Conservation (phyloP, 2,113 vertebrate species). For the Peromyscus leucopus region DNA sequence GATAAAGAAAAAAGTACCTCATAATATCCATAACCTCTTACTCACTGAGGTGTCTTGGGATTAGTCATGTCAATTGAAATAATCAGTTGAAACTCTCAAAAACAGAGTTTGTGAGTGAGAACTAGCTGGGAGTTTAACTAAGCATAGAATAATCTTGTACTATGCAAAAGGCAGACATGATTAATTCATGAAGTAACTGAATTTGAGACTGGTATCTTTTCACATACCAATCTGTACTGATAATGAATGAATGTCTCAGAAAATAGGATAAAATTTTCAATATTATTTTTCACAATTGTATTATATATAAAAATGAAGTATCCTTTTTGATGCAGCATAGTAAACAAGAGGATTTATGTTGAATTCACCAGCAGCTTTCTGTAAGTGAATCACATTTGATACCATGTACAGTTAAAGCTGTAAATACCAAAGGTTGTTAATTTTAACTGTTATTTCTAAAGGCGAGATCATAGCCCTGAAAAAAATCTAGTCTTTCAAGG, state of each 20-base stretch:
- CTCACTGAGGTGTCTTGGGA: slow-evolving; percentile 43
- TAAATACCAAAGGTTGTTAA: background rate
- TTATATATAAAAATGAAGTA: background rate
- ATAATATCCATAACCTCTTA: slow-evolving; percentile 22
- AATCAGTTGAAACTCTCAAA: slow-evolving; percentile 58
- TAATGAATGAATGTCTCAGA: background rate
- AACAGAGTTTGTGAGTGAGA: slow-evolving; percentile 12
- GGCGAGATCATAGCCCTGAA: rapidly evolving
- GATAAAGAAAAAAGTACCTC: background rate
- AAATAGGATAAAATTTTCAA: background rate
- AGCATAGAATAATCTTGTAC: background rate
- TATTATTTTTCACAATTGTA: background rate
- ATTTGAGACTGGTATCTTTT: background rate
- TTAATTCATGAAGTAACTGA: slow-evolving; percentile 27
- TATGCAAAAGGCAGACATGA: slow-evolving; percentile 44
- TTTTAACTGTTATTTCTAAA: background rate
- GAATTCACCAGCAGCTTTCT: background rate
- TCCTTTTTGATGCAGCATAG: background rate
- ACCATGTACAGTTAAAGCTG: background rate
- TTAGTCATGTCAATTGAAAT: slow-evolving; percentile 67
- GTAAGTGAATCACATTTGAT: background rate
- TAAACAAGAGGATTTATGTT: background rate
- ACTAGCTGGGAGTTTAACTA: background rate
- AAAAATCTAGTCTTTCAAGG: background rate
- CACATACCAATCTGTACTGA: background rate